phyloP scores from a whole-genome alignment of 2,797 vertebrate species.

The Catamblyrhynchus diadema region DNA sequence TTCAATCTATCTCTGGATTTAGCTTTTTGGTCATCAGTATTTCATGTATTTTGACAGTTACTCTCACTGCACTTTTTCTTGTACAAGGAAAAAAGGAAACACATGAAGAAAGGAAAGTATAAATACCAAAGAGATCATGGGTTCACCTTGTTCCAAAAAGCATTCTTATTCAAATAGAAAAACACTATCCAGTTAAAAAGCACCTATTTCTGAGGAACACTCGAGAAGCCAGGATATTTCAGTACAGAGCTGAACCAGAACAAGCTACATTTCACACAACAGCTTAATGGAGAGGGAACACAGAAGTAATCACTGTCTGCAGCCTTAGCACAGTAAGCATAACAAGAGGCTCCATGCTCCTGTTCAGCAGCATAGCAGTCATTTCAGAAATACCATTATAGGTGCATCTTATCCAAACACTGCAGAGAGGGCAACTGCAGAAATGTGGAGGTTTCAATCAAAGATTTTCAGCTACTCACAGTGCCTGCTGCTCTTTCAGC shows the following conservation, averaged over 20 bases:
- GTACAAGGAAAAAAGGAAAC: background rate
- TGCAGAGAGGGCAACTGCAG: background rate
- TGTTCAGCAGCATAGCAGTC: background rate
- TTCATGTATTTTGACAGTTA: background rate
- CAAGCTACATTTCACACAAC: background rate
- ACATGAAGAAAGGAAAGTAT: background rate
- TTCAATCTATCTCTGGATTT: background rate
- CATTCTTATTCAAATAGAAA: background rate
- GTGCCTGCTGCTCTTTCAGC: accelerated
- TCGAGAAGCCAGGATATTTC: background rate
- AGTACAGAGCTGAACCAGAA: background rate
- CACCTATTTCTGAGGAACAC: background rate
- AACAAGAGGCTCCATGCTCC: background rate
- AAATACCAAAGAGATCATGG: background rate
- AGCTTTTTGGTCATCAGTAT: background rate
- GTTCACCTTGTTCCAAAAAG: background rate
- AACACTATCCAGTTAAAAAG: background rate
- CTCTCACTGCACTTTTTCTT: background rate
- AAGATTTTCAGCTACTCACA: background rate
- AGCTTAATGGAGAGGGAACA: background rate
- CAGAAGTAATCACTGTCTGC: background rate
- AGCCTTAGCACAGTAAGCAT: background rate
- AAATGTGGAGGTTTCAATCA: background rate
- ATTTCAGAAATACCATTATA: background rate
- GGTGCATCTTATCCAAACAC: background rate